Base-by-base conservation (phyloP, 2,797 vertebrate species). In the Semaprochilodus insignis region DNA sequence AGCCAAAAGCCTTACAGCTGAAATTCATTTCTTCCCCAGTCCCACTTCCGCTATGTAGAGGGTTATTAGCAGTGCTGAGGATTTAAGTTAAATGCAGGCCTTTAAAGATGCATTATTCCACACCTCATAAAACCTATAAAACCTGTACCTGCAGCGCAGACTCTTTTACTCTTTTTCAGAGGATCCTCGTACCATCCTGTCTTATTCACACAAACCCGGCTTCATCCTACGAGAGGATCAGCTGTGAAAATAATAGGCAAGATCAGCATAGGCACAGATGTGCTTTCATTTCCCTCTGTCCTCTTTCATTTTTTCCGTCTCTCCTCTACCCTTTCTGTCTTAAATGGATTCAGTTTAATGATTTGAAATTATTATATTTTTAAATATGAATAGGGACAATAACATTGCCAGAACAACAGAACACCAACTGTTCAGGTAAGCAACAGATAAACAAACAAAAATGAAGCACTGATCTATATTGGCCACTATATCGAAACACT, bases 51-150 rank as follows among this genome's bases (percentile, higher is more conserved):
- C 44, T 77, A 72, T 44, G 52, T 14, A 31, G 59, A 74, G 11
- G 66, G 88, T 92, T 92, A 92, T 92, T 92, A 92, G 90, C 89
- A 90, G 90, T 91, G 92, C 90, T 87, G 93, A 91, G 94, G 93
- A 92, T 94, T 94, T 90, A 91, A 91, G 87, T 93, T 93, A 93
- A 93, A 90, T 54, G 71, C 52, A 88, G 89, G 90, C 92, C 89
- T 94, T 93, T 66, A 94, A 90, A 92, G 90, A 88, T 93, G 91
- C 91, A 93, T 92, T 93, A 93, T 92, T 83, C 59, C 69, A 54
- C n/a, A 40, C 57, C 57, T 57, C 69, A 77, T 48, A 73, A 63
- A 66, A 59, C 52, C 40, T 36, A 66, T 36, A 34, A 66, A 66
- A 66, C 31, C 63, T 21, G 40, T 48, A 54, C 54, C 66, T 77